phyloP scores from a whole-genome alignment of 2,113 vertebrate genomes.

The Cyprinodon tularosa region DNA sequence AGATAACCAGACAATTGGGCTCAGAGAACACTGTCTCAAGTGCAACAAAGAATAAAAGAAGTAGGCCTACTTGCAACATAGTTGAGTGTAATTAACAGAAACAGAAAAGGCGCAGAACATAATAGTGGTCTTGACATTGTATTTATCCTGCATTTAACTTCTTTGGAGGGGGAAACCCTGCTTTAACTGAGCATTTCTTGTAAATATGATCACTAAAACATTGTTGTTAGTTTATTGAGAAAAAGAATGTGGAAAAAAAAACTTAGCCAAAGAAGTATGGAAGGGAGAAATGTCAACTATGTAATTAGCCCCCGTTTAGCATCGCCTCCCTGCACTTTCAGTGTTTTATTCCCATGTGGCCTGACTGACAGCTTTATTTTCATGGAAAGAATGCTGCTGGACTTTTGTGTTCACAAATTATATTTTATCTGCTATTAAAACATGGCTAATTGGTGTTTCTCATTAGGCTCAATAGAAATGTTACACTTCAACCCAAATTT shows the following conservation, averaged over 20 bases:
- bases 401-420: conserved; percentile 26
- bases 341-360: conserved; percentile 38
- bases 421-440: conserved; percentile 28
- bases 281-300: conserved; percentile 40
- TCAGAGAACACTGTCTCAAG: too few species aligned
- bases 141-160: conserved; percentile 6
- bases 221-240: conserved; percentile 21
- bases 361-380: conserved; percentile 57
- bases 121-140: not conserved
- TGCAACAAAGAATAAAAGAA: too few species aligned
- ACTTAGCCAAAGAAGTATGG: conserved; percentile 11
- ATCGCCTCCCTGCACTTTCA: conserved; percentile 44
- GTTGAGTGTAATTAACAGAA: too few species aligned
- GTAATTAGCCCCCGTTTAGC: conserved; percentile 55
- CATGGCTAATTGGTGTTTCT: conserved; percentile 58
- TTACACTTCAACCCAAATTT: conserved; percentile 21
- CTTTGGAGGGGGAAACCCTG: conserved; percentile 2
- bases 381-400: conserved; percentile 18
- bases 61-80: too few species aligned
- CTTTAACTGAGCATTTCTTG: not conserved
- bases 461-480: conserved; percentile 36
- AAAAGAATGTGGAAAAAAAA: conserved; percentile 11
- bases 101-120: too few species aligned
- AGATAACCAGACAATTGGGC: too few species aligned
- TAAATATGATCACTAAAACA: conserved; percentile 9